Percentiles rank a stretch among this genome's conserved stretches.
Evolutionary conservation across 2,888 invertebrate genomes (phyloP).

Genomic region (Automeris io): DNA sequence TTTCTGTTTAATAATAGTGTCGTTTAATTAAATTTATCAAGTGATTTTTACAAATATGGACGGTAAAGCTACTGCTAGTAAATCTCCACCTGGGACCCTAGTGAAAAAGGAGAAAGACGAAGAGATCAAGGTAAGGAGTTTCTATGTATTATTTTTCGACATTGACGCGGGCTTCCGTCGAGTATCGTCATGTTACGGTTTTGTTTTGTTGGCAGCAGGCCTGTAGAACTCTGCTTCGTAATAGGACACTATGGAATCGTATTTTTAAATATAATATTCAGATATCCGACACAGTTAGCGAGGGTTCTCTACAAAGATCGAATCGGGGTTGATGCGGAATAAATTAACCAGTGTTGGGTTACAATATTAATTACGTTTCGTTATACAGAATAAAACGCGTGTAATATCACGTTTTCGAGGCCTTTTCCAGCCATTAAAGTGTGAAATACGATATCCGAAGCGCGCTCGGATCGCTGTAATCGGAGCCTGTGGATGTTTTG

Average conservation of each 20-base stretch:
- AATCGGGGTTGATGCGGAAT: conserved; percentile 55
- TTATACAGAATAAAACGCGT: conserved; percentile 74
- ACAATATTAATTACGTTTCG: conserved; percentile 75
- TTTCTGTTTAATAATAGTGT: conserved; percentile 23
- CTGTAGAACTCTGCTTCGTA: conserved; percentile 59
- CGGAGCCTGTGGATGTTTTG: conserved; percentile 75
- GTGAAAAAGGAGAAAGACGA: conserved; percentile 85
- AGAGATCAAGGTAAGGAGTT: conserved; percentile 82
- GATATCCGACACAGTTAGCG: conserved; percentile 35
- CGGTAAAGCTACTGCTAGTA: conserved; percentile 61
- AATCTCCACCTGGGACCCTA: conserved; percentile 55
- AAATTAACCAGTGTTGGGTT: conserved; percentile 68
- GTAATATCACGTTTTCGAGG: conserved; percentile 77
- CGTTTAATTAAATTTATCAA: conserved; percentile 18
- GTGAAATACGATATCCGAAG: conserved; percentile 75
- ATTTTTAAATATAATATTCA: conserved; percentile 72
- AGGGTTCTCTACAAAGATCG: conserved; percentile 47
- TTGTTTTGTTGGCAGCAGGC: conserved; percentile 63
- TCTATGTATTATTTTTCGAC: conserved; percentile 35
- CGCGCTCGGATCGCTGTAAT: conserved; percentile 76
- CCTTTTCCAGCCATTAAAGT: conserved; percentile 78
- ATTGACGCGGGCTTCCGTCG: conserved; percentile 57
- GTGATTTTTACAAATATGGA: conserved; percentile 60
- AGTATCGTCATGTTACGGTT: conserved; percentile 55
- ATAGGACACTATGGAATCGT: conserved; percentile 61